Conservation (phyloP, 2,888 invertebrate genomes). For the Caenorhabditis sulstoni region DNA sequence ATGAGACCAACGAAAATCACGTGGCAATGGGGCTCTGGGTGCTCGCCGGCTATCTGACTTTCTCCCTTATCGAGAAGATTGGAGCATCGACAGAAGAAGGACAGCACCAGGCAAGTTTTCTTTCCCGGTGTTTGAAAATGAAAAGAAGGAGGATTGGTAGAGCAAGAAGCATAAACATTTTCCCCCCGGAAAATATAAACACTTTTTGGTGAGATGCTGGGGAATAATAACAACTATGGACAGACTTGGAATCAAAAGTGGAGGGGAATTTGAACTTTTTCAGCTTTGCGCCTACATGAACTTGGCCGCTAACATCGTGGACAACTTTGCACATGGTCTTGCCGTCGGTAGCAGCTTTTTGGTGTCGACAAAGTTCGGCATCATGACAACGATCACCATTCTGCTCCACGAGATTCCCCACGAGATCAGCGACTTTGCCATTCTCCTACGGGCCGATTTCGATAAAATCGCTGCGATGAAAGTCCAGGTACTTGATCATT, state of each 20-base stretch:
- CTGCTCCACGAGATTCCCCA: conserved; percentile 97
- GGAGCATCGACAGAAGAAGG: conserved; percentile 70
- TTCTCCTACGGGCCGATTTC: conserved; percentile 91
- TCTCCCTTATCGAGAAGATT: conserved; percentile 70
- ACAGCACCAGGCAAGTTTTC: conserved; percentile 65
- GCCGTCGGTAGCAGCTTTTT: conserved; percentile 98
- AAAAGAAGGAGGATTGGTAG: too few relatives aligned
- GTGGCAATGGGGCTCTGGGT: conserved; percentile 66
- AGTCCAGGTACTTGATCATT: conserved; percentile 85
- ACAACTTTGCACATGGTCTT: conserved; percentile 98
- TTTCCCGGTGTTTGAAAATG: too few relatives aligned
- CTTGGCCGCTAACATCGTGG: conserved; percentile 94
- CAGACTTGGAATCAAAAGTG: not conserved
- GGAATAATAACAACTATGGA: too few relatives aligned
- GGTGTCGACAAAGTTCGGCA: conserved; percentile 90
- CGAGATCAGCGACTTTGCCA: conserved; percentile 99
- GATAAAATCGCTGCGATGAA: conserved; percentile 94
- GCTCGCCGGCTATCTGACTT: conserved; percentile 68
- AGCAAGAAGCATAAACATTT: not conserved
- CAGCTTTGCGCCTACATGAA: conserved; percentile 92
- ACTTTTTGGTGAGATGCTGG: too few relatives aligned
- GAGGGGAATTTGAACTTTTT: conserved; percentile 2
- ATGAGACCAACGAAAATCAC: conserved; percentile 52
- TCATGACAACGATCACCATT: conserved; percentile 94
- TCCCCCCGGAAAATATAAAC: conserved; percentile 1